These are phyloP conservation scores for Avahi laniger DNA, from an alignment of 2,797 vertebrate species.

Conservation along the genomic window DNA sequence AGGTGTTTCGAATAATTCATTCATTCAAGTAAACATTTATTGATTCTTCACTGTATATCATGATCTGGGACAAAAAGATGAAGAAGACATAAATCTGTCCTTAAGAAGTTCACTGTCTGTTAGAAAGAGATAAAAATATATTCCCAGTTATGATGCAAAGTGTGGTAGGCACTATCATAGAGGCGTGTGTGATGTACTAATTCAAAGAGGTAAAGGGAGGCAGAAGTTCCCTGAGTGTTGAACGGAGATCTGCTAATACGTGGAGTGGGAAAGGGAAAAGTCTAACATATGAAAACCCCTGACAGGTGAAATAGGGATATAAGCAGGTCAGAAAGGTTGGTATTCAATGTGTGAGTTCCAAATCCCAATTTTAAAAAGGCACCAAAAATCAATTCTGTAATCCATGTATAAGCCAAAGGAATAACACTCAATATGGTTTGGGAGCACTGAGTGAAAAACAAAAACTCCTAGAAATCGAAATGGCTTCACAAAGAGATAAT, in stretches of 20 bases:
- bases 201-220: background rate
- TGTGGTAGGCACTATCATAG: background rate
- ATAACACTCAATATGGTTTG: background rate
- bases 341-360: background rate
- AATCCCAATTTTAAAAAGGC: background rate
- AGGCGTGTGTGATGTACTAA: background rate
- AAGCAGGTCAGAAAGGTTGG: background rate
- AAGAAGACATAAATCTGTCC: background rate
- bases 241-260: background rate
- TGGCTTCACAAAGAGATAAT: background rate
- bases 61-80: background rate
- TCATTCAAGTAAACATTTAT: constrained; percentile 4
- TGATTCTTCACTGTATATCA: background rate
- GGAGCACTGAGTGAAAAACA: background rate
- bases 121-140: constrained; percentile 13
- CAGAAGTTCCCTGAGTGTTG: background rate
- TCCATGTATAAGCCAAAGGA: background rate
- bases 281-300: background rate
- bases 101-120: background rate
- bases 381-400: background rate
- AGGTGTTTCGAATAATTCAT: background rate
- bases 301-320: background rate
- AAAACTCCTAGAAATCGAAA: constrained; percentile 4
- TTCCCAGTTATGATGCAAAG: background rate
- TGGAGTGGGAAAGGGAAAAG: background rate